Conservation (phyloP, 2,797 vertebrate genomes). For the Oryzias sinensis region DNA sequence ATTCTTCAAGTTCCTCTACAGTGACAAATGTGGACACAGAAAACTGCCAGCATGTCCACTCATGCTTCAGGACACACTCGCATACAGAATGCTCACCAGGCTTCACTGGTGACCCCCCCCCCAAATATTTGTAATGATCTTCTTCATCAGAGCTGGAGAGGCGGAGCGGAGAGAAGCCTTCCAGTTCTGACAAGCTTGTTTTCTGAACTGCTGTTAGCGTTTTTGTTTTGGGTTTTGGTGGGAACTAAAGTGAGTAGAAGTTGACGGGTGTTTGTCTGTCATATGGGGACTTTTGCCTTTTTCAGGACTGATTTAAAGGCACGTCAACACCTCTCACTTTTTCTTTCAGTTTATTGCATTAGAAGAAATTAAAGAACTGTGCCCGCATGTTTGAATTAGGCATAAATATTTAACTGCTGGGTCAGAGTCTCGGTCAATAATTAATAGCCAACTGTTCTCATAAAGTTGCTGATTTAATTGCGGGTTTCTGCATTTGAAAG, state of each 20-base stretch:
- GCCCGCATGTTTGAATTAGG: neutral
- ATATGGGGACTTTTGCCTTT: slow-evolving; percentile 1
- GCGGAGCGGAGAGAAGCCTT: slow-evolving; percentile 28
- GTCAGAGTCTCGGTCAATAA: neutral
- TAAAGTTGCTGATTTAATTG: neutral
- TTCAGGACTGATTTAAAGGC: slow-evolving; percentile 6
- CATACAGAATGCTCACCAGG: slow-evolving; percentile 43
- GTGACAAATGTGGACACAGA: slow-evolving; percentile 63
- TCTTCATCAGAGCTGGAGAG: slow-evolving; percentile 13
- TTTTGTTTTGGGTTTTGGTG: slow-evolving; percentile 8
- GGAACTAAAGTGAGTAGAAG: neutral
- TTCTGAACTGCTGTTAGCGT: slow-evolving; percentile 8
- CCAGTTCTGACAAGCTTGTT: slow-evolving; percentile 46
- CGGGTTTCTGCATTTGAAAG: neutral
- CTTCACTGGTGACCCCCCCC: slow-evolving; percentile 62
- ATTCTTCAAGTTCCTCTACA: slow-evolving; percentile 77
- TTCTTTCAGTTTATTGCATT: neutral
- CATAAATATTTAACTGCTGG: neutral
- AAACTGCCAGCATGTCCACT: slow-evolving; percentile 58
- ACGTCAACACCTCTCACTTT: neutral
- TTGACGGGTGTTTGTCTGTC: slow-evolving; percentile 10
- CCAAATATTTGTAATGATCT: slow-evolving; percentile 18
- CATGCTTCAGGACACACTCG: slow-evolving; percentile 48
- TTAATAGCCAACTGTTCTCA: neutral
- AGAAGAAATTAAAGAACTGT: neutral